A percentile compares a stretch with the other conserved stretches of the same genome.
Conservation (phyloP, 2,113 vertebrate species). For the Asarcornis scutulata region DNA sequence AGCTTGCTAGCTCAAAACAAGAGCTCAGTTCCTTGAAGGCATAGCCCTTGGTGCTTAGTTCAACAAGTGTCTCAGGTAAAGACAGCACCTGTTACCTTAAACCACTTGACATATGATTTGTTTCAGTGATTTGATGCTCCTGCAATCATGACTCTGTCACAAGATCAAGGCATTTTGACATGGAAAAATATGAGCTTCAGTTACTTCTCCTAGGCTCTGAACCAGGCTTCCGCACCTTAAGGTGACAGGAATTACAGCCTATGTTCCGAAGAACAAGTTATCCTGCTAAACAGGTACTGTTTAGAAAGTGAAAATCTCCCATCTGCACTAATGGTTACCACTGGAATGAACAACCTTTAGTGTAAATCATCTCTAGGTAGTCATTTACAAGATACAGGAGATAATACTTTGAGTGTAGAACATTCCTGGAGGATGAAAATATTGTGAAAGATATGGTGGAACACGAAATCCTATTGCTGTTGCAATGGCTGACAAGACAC, state of each 20-base stretch:
- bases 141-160: not conserved
- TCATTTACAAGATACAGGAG: not conserved
- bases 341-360: not conserved
- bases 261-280: not conserved
- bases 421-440: not conserved
- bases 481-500: not conserved
- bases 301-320: not conserved
- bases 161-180: not conserved
- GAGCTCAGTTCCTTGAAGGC: not conserved
- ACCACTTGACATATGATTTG: rapidly evolving
- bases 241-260: not conserved
- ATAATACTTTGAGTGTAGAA: not conserved
- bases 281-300: not conserved
- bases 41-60: not conserved
- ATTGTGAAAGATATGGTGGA: not conserved
- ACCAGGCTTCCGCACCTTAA: not conserved
- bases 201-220: not conserved
- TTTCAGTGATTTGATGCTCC: not conserved
- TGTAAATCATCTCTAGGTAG: not conserved
- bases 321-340: not conserved
- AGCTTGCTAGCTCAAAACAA: not conserved
- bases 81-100: not conserved
- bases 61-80: not conserved
- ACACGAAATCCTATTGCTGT: not conserved
- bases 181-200: not conserved